Evolutionary conservation across 2,797 vertebrate species (phyloP).

Genomic region (Naso thynnoides): DNA sequence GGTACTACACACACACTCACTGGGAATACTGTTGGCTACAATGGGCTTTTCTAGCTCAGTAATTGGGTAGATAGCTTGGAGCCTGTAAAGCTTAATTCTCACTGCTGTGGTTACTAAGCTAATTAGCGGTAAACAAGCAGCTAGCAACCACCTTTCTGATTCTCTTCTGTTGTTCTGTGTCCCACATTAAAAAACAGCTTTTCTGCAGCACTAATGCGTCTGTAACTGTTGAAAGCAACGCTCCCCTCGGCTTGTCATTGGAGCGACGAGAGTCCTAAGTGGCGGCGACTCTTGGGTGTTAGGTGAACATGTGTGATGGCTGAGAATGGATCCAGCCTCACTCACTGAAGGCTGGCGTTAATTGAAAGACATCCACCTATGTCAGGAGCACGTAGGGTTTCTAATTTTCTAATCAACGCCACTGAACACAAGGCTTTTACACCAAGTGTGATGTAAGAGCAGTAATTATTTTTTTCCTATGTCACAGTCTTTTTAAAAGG

Average conservation of each 20-base stretch:
- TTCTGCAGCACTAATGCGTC: background rate
- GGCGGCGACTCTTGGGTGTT: constrained; percentile 5
- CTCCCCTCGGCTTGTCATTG: background rate
- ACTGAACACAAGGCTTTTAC: constrained; percentile 20
- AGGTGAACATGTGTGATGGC: constrained; percentile 17
- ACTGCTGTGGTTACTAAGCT: constrained; percentile 53
- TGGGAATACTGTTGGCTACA: constrained; percentile 44
- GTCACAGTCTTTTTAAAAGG: constrained; percentile 28
- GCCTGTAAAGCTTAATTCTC: constrained; percentile 39
- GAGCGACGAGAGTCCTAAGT: constrained; percentile 30
- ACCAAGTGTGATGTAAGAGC: background rate
- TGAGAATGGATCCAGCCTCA: background rate
- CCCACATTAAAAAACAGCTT: constrained; percentile 12
- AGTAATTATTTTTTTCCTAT: background rate
- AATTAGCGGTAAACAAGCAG: constrained; percentile 71
- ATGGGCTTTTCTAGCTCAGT: constrained; percentile 48
- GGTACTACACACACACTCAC: constrained; percentile 19
- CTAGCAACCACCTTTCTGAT: constrained; percentile 43
- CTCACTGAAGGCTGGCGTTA: constrained; percentile 18
- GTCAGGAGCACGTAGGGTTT: constrained; percentile 28
- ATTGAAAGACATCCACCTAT: constrained; percentile 25
- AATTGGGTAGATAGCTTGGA: constrained; percentile 58
- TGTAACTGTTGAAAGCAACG: constrained; percentile 7
- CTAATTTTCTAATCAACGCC: constrained; percentile 38
- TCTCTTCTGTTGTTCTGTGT: constrained; percentile 30